A percentile compares a stretch with the other conserved stretches of the same genome.
Evolutionary conservation across 2,797 vertebrate genomes (phyloP).

Genomic region (Malacoraja senta): DNA sequence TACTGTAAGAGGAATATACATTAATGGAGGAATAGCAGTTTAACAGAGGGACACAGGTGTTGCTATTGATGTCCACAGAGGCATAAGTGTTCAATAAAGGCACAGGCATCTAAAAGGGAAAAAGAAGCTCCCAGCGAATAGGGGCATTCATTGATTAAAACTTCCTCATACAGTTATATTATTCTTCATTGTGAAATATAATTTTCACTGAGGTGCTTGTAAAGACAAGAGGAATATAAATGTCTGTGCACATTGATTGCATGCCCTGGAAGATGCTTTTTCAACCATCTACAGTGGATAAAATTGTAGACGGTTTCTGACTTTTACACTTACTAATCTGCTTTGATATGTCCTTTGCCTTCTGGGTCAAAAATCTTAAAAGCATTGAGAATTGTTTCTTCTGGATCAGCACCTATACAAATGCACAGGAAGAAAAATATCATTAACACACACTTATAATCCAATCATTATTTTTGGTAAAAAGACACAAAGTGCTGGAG

Average conservation of each 20-base stretch:
- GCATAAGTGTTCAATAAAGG: background rate
- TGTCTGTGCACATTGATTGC: background rate
- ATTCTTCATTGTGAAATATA: background rate
- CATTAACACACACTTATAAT: background rate
- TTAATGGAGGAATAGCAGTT: background rate
- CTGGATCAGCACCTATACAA: conserved; percentile 74
- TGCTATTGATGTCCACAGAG: background rate
- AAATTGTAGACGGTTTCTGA: background rate
- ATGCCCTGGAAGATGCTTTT: background rate
- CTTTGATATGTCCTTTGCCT: conserved; percentile 73
- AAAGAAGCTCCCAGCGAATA: background rate
- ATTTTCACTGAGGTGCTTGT: too few species aligned
- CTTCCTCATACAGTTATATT: too few species aligned
- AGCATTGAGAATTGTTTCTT: conserved; percentile 80
- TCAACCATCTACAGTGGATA: background rate
- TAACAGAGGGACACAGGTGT: background rate
- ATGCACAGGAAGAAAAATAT: conserved; percentile 40
- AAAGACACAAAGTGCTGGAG: too few species aligned
- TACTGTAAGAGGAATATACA: background rate
- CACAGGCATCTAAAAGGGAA: background rate
- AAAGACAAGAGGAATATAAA: background rate
- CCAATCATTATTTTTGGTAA: background rate
- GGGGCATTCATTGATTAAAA: background rate
- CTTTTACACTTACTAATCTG: conserved; percentile 71
- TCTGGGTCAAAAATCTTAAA: conserved; percentile 84